Evolutionary conservation across 2,888 invertebrate genomes (phyloP).

Genomic region (Sinohyriopsis cumingii): DNA sequence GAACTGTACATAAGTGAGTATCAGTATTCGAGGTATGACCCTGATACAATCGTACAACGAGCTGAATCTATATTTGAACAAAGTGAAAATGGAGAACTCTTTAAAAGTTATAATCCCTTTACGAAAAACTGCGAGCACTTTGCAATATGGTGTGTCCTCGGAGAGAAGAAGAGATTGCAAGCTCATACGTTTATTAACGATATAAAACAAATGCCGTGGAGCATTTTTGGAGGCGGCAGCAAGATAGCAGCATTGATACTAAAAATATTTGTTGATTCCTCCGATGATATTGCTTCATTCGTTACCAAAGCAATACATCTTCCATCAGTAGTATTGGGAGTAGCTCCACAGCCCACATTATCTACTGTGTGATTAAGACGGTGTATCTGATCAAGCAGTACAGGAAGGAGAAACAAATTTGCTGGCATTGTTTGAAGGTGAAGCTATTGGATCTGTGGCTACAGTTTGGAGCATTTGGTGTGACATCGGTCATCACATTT

Average conservation of each 20-base stretch:
- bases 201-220: neutral
- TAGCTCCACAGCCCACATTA: neutral
- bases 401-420: conserved; percentile 1
- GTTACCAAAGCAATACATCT: neutral
- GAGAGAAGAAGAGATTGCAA: conserved; percentile 9
- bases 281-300: conserved; percentile 11
- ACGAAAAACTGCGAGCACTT: conserved; percentile 15
- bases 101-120: conserved; percentile 3
- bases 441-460: conserved; percentile 15
- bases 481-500: conserved; percentile 8
- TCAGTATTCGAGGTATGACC: conserved; percentile 1
- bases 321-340: conserved; percentile 5
- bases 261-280: conserved; percentile 4
- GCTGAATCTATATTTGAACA: conserved; percentile 12
- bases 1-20: conserved; percentile 10
- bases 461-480: conserved; percentile 10
- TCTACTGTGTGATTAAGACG: conserved; percentile 14
- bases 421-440: conserved; percentile 10
- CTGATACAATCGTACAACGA: conserved; percentile 7
- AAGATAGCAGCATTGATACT: conserved; percentile 3
- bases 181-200: conserved; percentile 1
- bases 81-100: neutral
- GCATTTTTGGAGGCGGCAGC: conserved; percentile 1
- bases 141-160: conserved; percentile 17
- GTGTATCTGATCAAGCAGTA: conserved; percentile 1